Evolutionary conservation across 1,140 invertebrate genomes (phyloP).

Genomic region (Pseudomyrmex dendroicus): DNA sequence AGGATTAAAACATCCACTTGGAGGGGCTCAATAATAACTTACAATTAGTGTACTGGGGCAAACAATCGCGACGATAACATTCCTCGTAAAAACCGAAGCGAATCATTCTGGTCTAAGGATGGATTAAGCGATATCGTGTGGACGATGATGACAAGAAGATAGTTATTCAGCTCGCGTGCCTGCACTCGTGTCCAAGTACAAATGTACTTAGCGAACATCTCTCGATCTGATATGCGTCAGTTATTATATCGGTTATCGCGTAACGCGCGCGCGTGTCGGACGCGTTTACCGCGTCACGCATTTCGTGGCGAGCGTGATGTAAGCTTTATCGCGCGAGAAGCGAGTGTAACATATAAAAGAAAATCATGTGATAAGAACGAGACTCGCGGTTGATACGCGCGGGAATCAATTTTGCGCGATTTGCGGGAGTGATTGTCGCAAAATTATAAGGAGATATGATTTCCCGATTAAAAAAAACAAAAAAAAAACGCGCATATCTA

Average conservation of each 20-base stretch:
- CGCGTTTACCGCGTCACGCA: slow-evolving; percentile 14
- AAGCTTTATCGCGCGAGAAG: slow-evolving; percentile 4
- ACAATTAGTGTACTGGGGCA: background rate
- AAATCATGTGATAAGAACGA: slow-evolving; percentile 27
- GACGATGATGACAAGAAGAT: slow-evolving; percentile 16
- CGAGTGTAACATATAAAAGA: background rate
- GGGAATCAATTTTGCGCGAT: slow-evolving; percentile 9
- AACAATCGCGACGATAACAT: slow-evolving; percentile 38
- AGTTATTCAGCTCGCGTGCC: slow-evolving; percentile 32
- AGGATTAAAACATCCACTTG: slow-evolving; percentile 18
- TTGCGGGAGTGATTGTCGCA: background rate
- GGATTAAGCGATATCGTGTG: slow-evolving; percentile 21
- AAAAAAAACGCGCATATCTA: background rate
- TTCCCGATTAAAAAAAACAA: background rate
- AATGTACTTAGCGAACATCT: slow-evolving; percentile 1
- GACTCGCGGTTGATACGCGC: slow-evolving; percentile 2
- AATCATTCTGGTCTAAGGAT: slow-evolving; percentile 24
- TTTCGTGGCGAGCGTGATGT: background rate
- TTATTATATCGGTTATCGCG: slow-evolving; percentile 35
- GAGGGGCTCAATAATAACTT: slow-evolving; percentile 5
- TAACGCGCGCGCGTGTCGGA: slow-evolving; percentile 16
- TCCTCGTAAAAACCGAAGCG: background rate
- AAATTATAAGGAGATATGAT: background rate
- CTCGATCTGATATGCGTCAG: slow-evolving; percentile 11
- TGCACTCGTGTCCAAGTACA: slow-evolving; percentile 23